Percentiles rank a stretch among this genome's conserved stretches.
These are phyloP conservation scores for Pseudachorutes palmiensis DNA, from an alignment of 1,140 invertebrate genomes.

Conservation along the genomic window DNA sequence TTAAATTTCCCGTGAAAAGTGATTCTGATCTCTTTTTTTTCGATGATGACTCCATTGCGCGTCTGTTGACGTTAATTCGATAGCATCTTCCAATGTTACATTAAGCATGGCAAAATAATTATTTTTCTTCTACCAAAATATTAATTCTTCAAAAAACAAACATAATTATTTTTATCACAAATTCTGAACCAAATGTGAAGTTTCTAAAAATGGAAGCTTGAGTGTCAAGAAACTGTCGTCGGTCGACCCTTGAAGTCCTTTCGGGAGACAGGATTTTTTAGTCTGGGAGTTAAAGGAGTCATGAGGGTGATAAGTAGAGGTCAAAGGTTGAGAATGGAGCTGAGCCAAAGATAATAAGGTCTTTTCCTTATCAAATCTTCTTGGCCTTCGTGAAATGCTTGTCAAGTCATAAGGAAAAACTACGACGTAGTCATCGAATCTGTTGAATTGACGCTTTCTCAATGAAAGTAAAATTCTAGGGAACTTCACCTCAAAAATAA, in stretches of 20 bases:
- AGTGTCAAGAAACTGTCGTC: too few relatives aligned
- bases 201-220: too few relatives aligned
- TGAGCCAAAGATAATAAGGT: neutral
- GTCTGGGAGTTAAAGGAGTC: too few relatives aligned
- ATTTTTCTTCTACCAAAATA: too few relatives aligned
- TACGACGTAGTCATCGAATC: neutral
- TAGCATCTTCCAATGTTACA: neutral
- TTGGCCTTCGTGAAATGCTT: neutral
- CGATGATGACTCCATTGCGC: neutral
- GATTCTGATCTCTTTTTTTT: slow-evolving; percentile 10
- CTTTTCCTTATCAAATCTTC: neutral
- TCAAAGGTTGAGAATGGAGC: neutral
- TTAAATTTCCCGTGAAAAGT: slow-evolving; percentile 21
- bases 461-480: neutral
- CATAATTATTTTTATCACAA: too few relatives aligned
- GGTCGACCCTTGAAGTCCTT: too few relatives aligned
- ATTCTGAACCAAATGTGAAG: too few relatives aligned
- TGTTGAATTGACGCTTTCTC: too few relatives aligned
- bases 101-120: too few relatives aligned
- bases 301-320: too few relatives aligned
- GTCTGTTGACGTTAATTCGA: neutral
- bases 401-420: neutral
- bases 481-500: neutral
- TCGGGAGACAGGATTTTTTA: too few relatives aligned
- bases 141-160: too few relatives aligned